Conservation (phyloP, 2,888 invertebrate species). For the Parapristionchus giblindavisi region DNA sequence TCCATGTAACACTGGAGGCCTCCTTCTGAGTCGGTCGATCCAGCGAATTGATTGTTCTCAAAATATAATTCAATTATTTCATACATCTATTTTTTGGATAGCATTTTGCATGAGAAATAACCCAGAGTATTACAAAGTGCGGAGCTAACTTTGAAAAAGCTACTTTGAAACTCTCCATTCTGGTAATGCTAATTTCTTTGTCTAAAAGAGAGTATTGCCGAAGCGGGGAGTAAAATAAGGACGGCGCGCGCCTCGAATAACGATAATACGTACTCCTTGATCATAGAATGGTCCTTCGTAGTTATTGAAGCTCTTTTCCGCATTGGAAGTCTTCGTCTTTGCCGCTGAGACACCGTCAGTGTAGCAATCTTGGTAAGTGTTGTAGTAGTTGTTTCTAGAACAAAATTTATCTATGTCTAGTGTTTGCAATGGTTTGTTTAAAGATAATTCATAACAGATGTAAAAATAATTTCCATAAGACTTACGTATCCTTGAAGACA, state of each 20-base stretch:
- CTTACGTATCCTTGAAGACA: background rate
- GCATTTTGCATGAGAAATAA: too few relatives aligned
- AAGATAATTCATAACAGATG: background rate
- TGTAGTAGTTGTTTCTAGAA: constrained; percentile 57
- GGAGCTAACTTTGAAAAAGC: too few relatives aligned
- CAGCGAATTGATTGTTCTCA: constrained; percentile 44
- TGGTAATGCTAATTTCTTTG: background rate
- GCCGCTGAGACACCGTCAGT: background rate
- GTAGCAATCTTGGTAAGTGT: constrained; percentile 59
- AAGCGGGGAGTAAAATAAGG: too few relatives aligned
- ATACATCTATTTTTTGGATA: background rate
- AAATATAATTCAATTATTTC: constrained; percentile 18
- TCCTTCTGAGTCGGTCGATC: constrained; percentile 54
- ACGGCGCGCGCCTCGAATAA: too few relatives aligned
- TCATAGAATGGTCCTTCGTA: constrained; percentile 51
- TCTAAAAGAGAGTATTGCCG: background rate
- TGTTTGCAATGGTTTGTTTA: background rate
- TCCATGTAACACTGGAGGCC: constrained; percentile 52
- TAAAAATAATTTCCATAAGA: background rate
- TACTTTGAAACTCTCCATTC: background rate
- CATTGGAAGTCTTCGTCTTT: background rate
- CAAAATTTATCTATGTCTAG: background rate
- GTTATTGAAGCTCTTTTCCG: constrained; percentile 41
- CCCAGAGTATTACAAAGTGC: too few relatives aligned
- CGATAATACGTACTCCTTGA: constrained; percentile 45